Evolutionary conservation across 2,888 invertebrate species (phyloP).

Genomic region (Hipparchia sbordonii): DNA sequence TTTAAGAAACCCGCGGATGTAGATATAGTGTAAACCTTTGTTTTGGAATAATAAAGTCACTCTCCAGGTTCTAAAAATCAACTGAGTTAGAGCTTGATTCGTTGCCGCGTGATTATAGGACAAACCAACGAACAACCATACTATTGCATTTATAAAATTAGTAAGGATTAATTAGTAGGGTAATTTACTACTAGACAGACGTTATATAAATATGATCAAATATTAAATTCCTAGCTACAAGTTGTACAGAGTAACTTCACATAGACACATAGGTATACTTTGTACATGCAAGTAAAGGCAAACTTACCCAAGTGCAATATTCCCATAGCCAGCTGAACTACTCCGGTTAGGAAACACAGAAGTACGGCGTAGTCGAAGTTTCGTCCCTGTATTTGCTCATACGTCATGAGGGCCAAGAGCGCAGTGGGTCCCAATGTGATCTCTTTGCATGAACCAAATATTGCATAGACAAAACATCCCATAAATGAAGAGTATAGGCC

Average conservation of each 20-base stretch:
- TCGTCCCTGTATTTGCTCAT: constrained; percentile 87
- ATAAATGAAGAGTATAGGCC: constrained; percentile 97
- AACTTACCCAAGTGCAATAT: constrained; percentile 89
- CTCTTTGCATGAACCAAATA: constrained; percentile 94
- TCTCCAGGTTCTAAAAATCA: too few relatives aligned
- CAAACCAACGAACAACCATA: too few relatives aligned
- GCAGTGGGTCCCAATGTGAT: constrained; percentile 96
- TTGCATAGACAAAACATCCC: constrained; percentile 95
- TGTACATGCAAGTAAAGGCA: constrained; percentile 1
- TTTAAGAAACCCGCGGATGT: too few relatives aligned
- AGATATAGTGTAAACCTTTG: too few relatives aligned
- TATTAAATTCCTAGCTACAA: too few relatives aligned
- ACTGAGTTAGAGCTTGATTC: too few relatives aligned
- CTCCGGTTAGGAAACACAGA: constrained; percentile 91
- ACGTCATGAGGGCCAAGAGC: constrained; percentile 96
- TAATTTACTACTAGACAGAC: too few relatives aligned
- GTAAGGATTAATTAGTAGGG: too few relatives aligned
- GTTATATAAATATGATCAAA: too few relatives aligned
- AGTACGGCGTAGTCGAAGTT: constrained; percentile 91
- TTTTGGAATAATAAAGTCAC: too few relatives aligned
- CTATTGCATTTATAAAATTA: too few relatives aligned
- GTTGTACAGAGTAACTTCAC: neutral
- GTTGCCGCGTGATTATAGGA: too few relatives aligned
- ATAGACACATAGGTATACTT: neutral
- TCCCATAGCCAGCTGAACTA: constrained; percentile 92